Evolutionary conservation across 2,797 vertebrate genomes (phyloP), one percentile per base, ranked within the genome.

Genomic region (Tapera naevia): DNA sequence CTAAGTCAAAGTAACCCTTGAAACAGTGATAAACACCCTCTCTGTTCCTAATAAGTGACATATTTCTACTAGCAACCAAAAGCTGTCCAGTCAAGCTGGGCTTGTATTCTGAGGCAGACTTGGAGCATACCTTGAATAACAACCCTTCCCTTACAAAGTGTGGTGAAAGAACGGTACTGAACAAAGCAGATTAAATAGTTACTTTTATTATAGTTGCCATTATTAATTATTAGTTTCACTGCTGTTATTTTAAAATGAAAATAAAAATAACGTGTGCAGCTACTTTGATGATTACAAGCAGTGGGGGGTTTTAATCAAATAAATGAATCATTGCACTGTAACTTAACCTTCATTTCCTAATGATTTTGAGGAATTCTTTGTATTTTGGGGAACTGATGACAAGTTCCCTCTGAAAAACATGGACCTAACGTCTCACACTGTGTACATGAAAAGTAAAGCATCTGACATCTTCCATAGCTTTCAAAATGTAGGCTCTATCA

Each of bases 1-100:
- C 73, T 93, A 88, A 88, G 89, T 76, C 89, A 86, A 75, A 80
- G 87, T 71, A 95, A 91, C 89, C 80, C 85, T 69, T 89, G 72
- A 95, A 94, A 95, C 94, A 88, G 80, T 90, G 93, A 91, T 90
- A 96, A 96, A 95, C 91, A 92, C 93, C 80, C 50, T 73, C 93
- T 79, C 94, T 96, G 88, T 69, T 95, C 88, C 82, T 92, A 95
- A 79, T 94, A 96, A 96, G 95, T 95, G 89, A 95, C 92, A 85
- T 88, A 91, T 88, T 96, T 95, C 85, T 73, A 84, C 94, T 94
- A 96, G 88, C 87, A 95, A 91, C 86, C 91, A 88, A 94, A 94
- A 93, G 62, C 82, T 56, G 45, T 92, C 91, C 94, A 86, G 91
- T 62, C 80, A 91, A 86, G 82, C 73, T 74, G 89, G 60, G 80